These are phyloP conservation scores for Oscarella lobularis DNA, from an alignment of 37 sponge, comb jelly and placozoan species.

Conservation along the genomic window DNA sequence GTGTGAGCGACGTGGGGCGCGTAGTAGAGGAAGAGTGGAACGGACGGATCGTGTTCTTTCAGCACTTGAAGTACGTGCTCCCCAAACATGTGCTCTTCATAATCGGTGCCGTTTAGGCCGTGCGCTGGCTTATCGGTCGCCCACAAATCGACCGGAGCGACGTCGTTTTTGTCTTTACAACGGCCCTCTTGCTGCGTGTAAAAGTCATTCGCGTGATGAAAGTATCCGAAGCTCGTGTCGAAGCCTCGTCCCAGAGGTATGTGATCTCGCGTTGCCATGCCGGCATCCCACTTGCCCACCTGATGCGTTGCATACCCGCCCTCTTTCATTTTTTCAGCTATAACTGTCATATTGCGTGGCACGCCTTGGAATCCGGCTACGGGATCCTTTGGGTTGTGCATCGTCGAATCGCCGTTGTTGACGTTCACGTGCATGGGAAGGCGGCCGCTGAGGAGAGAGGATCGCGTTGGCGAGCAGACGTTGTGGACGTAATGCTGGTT, in stretches of 20 bases:
- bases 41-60: background rate
- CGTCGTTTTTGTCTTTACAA: slow-evolving; percentile 6
- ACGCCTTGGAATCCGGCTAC: slow-evolving; percentile 12
- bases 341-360: slow-evolving; percentile 15
- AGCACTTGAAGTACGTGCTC: background rate
- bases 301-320: slow-evolving; percentile 38
- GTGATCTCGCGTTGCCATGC: slow-evolving; percentile 16
- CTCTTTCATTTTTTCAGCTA: slow-evolving; percentile 10
- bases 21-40: slow-evolving; percentile 21
- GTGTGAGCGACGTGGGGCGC: slow-evolving; percentile 14
- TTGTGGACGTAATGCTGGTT: slow-evolving; percentile 26
- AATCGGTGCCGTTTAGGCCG: background rate
- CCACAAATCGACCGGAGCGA: slow-evolving; percentile 5
- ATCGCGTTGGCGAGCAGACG: slow-evolving; percentile 15
- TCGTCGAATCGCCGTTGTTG: background rate
- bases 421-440: slow-evolving; percentile 13
- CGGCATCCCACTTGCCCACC: slow-evolving; percentile 36
- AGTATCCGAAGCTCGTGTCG: slow-evolving; percentile 27
- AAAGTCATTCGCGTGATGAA: slow-evolving; percentile 20
- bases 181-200: background rate
- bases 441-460: slow-evolving; percentile 13
- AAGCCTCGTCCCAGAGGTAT: slow-evolving; percentile 20
- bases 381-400: slow-evolving; percentile 14
- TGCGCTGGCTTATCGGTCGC: slow-evolving; percentile 13
- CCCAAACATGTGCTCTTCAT: slow-evolving; percentile 10